Evolutionary conservation across 2,888 invertebrate species (phyloP).

Genomic region (Callyntrura sp.): DNA sequence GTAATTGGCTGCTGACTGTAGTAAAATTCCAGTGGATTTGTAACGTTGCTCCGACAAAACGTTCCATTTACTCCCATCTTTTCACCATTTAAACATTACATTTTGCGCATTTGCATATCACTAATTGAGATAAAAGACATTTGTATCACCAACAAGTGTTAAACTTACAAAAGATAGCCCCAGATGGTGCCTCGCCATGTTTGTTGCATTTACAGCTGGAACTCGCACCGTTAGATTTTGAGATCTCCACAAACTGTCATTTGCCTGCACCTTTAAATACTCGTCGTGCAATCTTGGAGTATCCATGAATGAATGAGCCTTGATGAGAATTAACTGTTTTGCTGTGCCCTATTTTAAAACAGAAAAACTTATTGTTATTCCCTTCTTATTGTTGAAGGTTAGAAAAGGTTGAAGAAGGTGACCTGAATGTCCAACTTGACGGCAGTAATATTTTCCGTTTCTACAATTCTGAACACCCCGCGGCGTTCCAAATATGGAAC

Average conservation of each 20-base stretch:
- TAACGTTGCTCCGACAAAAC: constrained; percentile 70
- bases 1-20: constrained; percentile 77
- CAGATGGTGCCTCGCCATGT: constrained; percentile 72
- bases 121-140: no score
- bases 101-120: no score
- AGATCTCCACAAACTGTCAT: constrained; percentile 56
- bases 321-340: constrained; percentile 72
- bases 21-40: constrained; percentile 56
- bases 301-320: constrained; percentile 69
- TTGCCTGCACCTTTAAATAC: constrained; percentile 57
- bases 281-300: constrained; percentile 54
- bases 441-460: constrained; percentile 71
- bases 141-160: no score
- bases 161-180: constrained; percentile 63
- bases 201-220: constrained; percentile 77
- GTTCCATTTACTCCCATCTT: constrained; percentile 79
- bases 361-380: no score
- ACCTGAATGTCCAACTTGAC: constrained; percentile 74
- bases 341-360: constrained; percentile 63
- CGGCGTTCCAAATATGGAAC: constrained; percentile 70
- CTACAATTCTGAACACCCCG: constrained; percentile 63
- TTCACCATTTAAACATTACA: no score
- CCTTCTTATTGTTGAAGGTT: no score
- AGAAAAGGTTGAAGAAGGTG: neutral
- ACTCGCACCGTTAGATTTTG: constrained; percentile 69